Evolutionary conservation across 2,113 vertebrate genomes (phyloP).

Genomic region (Halichoeres trimaculatus): DNA sequence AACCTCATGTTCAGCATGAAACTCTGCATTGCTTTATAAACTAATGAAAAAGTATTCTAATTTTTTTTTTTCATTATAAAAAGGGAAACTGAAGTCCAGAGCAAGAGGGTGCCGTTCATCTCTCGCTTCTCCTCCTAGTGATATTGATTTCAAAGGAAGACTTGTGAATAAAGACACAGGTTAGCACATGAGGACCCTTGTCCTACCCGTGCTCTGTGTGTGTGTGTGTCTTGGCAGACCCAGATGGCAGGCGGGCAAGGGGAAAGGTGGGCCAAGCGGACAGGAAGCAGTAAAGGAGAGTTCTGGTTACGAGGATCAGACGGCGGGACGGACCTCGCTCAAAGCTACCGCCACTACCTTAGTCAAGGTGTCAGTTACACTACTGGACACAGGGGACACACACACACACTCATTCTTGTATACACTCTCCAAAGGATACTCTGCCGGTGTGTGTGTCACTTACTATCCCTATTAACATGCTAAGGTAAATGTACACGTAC

Average conservation of each 20-base stretch:
- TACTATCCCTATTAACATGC: background rate
- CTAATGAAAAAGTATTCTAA: background rate
- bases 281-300: slow-evolving; percentile 76
- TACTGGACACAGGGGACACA: slow-evolving; percentile 56
- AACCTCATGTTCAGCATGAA: too few relatives aligned
- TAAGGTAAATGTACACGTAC: slow-evolving; percentile 28
- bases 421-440: slow-evolving; percentile 35
- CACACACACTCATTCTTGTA: slow-evolving; percentile 36
- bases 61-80: too few relatives aligned
- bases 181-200: slow-evolving; percentile 35
- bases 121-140: slow-evolving; percentile 33
- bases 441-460: slow-evolving; percentile 8
- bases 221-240: slow-evolving; percentile 55
- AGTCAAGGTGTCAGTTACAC: slow-evolving; percentile 76
- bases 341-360: slow-evolving; percentile 69
- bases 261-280: slow-evolving; percentile 64
- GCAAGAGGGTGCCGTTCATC: slow-evolving; percentile 14
- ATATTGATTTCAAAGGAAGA: slow-evolving; percentile 64
- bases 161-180: slow-evolving; percentile 35
- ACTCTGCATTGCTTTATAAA: too few relatives aligned
- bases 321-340: slow-evolving; percentile 53
- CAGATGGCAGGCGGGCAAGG: slow-evolving; percentile 76
- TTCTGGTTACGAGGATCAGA: slow-evolving; percentile 79
- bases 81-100: slow-evolving; percentile 5
- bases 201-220: slow-evolving; percentile 11